These are phyloP conservation scores for Drosophila hydei DNA, from an alignment of 1,140 invertebrate species.

Conservation along the genomic window DNA sequence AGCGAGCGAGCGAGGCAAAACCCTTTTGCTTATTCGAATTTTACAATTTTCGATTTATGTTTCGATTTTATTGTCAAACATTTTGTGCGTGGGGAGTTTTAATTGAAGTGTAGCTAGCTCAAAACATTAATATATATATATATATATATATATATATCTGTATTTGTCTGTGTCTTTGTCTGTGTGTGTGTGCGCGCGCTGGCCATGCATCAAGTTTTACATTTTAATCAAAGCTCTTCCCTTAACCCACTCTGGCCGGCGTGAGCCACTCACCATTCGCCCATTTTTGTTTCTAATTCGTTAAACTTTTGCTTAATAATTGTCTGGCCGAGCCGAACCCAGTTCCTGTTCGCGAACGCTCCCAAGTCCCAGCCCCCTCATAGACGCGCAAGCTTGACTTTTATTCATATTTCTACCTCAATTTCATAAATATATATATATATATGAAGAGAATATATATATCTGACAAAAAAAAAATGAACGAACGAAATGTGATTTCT, in stretches of 20 bases:
- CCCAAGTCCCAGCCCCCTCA: not conserved
- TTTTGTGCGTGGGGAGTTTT: conserved; percentile 40
- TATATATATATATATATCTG: conserved; percentile 14
- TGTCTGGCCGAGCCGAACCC: conserved; percentile 61
- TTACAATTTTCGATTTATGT: conserved; percentile 80
- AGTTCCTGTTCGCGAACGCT: conserved; percentile 12
- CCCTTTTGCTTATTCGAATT: conserved; percentile 70
- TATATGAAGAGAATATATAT: conserved; percentile 51
- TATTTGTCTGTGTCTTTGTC: not conserved
- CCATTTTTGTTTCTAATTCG: conserved; percentile 76
- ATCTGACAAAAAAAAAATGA: conserved; percentile 29
- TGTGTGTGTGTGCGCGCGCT: conserved; percentile 1
- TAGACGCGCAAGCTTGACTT: conserved; percentile 55
- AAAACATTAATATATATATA: conserved; percentile 3
- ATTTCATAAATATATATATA: conserved; percentile 51
- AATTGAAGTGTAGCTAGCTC: conserved; percentile 21
- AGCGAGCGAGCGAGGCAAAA: conserved; percentile 27
- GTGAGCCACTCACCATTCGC: conserved; percentile 30
- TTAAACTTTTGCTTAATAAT: conserved; percentile 82
- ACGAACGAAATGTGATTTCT: conserved; percentile 43
- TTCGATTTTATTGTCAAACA: conserved; percentile 76
- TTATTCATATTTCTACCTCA: conserved; percentile 63
- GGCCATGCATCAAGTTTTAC: conserved; percentile 35
- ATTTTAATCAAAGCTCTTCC: conserved; percentile 58
- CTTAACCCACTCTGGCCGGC: conserved; percentile 11